Percentiles rank a stretch among this genome's conserved stretches.
phyloP scores from a whole-genome alignment of 2,797 vertebrate genomes.

The Chelmon rostratus region DNA sequence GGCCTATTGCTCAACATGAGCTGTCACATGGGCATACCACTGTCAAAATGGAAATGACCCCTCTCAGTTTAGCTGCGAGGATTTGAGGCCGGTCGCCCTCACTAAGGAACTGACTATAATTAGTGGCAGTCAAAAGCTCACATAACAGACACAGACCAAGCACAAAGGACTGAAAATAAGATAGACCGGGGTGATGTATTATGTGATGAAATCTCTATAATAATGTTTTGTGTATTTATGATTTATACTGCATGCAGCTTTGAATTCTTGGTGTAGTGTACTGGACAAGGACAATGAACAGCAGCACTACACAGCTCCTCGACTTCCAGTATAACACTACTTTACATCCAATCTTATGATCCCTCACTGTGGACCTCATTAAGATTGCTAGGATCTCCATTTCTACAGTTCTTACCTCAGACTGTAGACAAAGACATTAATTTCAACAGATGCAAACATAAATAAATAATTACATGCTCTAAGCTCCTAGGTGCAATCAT shows the following conservation, averaged over 20 bases:
- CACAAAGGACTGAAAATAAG: slow-evolving; percentile 1
- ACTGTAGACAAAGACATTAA: neutral
- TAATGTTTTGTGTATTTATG: neutral
- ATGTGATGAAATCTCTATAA: neutral
- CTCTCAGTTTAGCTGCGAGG: slow-evolving; percentile 71
- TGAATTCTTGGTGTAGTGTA: neutral
- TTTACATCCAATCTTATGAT: neutral
- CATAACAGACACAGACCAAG: slow-evolving; percentile 26
- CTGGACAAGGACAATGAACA: neutral
- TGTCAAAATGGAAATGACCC: slow-evolving; percentile 78
- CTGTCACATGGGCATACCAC: slow-evolving; percentile 81
- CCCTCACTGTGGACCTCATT: neutral
- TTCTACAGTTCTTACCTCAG: neutral
- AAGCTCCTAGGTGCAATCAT: neutral
- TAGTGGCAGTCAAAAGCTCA: slow-evolving; percentile 56
- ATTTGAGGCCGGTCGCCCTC: slow-evolving; percentile 48
- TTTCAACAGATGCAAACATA: slow-evolving; percentile 21
- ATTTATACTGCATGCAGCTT: neutral
- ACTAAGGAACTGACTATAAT: slow-evolving; percentile 63
- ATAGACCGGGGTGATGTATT: neutral
- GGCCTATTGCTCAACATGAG: slow-evolving; percentile 70
- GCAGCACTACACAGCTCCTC: neutral
- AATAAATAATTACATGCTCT: slow-evolving; percentile 28
- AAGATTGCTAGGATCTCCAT: neutral
- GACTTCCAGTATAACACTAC: neutral